Base-by-base conservation (phyloP, 30 jellyfish, hydroid and myxozoan species). In the Catostylus mosaicus region DNA sequence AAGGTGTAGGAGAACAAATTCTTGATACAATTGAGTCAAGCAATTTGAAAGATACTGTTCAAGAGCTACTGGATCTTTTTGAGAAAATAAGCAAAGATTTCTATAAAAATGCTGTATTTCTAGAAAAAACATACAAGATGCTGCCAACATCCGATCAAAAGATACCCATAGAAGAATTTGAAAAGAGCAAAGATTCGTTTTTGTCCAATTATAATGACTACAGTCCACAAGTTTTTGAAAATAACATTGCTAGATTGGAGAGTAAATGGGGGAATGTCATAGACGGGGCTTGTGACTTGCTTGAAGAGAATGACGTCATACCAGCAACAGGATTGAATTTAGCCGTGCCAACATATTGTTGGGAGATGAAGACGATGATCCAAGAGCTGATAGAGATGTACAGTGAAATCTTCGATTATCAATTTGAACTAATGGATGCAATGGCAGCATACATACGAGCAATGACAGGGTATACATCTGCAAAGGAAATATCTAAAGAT, bases 361-460 rank as follows among this genome's bases (percentile, higher is more conserved):
- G 63, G 63, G 63, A 50, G 63, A 5, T 50, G 63, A 50, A 50
- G 24, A 18, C 63, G 24, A 23, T 50, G 5, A 18, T 50, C 4
- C 63, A 50, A 50, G 63, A 50, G 63, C 20, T 50, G 24, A 50
- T 16, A 50, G 63, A 50, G 20, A 27, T 50, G 14, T 50, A 4
- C 20, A 50, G 20, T 18, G 63, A 50, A 50, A 50, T 50, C 19
- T 50, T 10, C 24, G 63, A 18, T 18, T 50, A 50, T 16, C 63
- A 50, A 27, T 50, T 50, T 27, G 63, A 50, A 27, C 63, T 50
- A 3, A 50, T 50, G 63, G 63, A 50, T 50, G 63, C 63, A 50
- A 50, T 50, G 63, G 63, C 63, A 18, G 63, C 19, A 16, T 50
- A 50, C 24, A 50, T 50, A 4, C 63, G 63, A 5, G 63, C 63